Evolutionary conservation across 2,888 invertebrate species (phyloP), one percentile per base, ranked within the genome.

Genomic region (Scrobipalpa atriplicella): DNA sequence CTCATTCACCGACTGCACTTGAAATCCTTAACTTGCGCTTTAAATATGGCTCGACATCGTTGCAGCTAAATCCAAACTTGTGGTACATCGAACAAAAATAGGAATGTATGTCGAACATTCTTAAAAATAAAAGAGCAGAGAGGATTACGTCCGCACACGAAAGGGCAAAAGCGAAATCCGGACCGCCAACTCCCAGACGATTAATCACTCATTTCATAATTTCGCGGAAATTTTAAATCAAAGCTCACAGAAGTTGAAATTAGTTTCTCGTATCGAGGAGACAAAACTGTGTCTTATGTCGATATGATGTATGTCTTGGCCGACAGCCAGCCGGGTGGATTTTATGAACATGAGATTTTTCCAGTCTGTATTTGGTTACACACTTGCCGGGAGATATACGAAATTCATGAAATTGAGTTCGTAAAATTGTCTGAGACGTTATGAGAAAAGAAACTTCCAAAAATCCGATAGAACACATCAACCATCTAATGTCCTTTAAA

Each of bases 211-310:
- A 29, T 62, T 63, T 52, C 64, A 18, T 39, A 64, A 64, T 52
- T 38, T 38, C 36, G 29, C 38, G 52, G 39, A 47, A 51, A 16
- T 52, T 62, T 64, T 62, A 29, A 62, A 62, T 62, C 62, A 47
- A 62, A 62, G n/a, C 62, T 43, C 29, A 61, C 62, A 29, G 18
- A 64, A 64, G 18, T 64, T 64, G 51, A 52, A 54, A 64, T 64
- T 64, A 64, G 62, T 64, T 64, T 52, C 39, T 41, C 43, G 47
- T 61, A 19, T 61, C 47, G 47, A 13, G 62, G 19, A 29, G 58
- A 58, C 58, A 58, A 62, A 47, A 62, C 47, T 62, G 62, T 62
- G 29, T 62, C 43, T 16, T 39, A 41, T 66, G 16, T 66, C 66
- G 54, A 62, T 62, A 62, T 41, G 62, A 62, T 29, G 21, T 47